Evolutionary conservation across 2,888 invertebrate species (phyloP), one percentile per base, ranked within the genome.

Genomic region (Junonia oenone): DNA sequence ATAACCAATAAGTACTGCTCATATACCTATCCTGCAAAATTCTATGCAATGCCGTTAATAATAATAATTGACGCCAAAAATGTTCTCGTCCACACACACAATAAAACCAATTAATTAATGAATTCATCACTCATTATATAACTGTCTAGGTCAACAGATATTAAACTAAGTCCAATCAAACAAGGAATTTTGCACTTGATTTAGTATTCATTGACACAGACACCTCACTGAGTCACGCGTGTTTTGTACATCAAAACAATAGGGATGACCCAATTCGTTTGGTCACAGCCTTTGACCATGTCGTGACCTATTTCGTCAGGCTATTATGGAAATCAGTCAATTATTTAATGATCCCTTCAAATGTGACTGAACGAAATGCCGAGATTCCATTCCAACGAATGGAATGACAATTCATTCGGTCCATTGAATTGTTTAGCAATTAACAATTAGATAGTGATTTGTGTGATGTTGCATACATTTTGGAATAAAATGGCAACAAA

Each of bases 291-390:
- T 31, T 31, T 31, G 31, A 11, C n/a, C 31, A 31, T 31, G 31
- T n/a, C 31, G 31, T 53, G 40, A 47, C 47, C 53, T 31, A 22
- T 53, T 47, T 53, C 22, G 29, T 35, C n/a, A 45, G 40, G 40
- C 35, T 35, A 31, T 53, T 47, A 47, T 40, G 31, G 40, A 33
- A 47, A 47, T 31, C 2, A 53, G 22, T 43, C 22, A 5, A 43
- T 6, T 17, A 38, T 17, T 43, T 43, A 26, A 22, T 43, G 43
- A 43, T 3, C 5, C 14, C 13, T 11, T 11, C 31, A 31, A 31
- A 31, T 31, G 17, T 2, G 0, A 9, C 8, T 5, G 19, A 38
- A 38, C 19, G 17, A 17, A 11, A 17, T 9, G 17, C 6, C 9
- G 38, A 11, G 17, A 38, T 38, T 38, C 9, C 38, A 17, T 17